A percentile compares a stretch with the other conserved stretches of the same genome.
These are phyloP conservation scores for Hetaerina americana DNA, from an alignment of 1,140 invertebrate genomes.

Conservation along the genomic window DNA sequence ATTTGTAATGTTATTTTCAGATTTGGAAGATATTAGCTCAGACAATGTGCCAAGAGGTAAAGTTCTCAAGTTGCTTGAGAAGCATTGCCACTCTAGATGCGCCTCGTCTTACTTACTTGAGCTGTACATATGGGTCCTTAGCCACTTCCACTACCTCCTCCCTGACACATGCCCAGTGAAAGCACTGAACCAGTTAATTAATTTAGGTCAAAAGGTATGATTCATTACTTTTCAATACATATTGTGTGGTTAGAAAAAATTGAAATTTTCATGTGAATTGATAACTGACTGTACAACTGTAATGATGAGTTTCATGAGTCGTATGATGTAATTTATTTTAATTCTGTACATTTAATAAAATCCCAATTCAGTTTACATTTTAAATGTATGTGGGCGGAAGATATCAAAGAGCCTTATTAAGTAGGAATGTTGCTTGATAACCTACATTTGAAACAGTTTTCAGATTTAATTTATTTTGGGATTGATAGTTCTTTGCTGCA, in stretches of 20 bases:
- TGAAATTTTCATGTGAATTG: no score
- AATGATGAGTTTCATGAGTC: no score
- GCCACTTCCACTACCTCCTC: background rate
- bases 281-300: no score
- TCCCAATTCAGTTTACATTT: no score
- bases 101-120: background rate
- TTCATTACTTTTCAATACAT: no score
- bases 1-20: background rate
- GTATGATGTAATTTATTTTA: no score
- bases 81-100: background rate
- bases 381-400: no score
- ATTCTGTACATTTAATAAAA: no score
- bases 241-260: no score
- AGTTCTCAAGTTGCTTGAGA: background rate
- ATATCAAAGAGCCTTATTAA: no score
- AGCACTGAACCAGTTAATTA: background rate
- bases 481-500: background rate
- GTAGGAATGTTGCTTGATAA: background rate
- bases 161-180: background rate
- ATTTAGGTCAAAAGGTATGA: background rate
- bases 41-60: background rate
- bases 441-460: background rate
- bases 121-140: background rate
- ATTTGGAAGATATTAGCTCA: background rate
- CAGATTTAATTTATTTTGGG: background rate